Percentiles rank a stretch among this genome's conserved stretches.
Conservation (phyloP, 2,113 vertebrate genomes). For the Ursus arctos region DNA sequence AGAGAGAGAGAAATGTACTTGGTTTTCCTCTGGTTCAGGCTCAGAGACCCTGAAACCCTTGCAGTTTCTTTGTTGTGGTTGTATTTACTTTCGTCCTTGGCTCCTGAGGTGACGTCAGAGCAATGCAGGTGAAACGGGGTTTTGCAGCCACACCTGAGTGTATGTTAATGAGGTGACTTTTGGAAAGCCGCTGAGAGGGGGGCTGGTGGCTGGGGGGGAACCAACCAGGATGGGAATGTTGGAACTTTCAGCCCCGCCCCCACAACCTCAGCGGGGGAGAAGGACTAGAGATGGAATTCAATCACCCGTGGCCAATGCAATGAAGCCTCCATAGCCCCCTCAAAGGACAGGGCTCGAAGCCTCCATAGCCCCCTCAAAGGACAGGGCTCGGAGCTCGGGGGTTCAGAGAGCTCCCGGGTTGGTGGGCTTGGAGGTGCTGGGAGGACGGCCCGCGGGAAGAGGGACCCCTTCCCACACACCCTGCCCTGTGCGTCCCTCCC, state of each 20-base stretch:
- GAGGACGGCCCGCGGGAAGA: neutral
- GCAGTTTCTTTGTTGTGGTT: neutral
- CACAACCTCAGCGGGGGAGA: neutral
- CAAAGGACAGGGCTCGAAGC: neutral
- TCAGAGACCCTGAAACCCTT: neutral
- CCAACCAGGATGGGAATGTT: neutral
- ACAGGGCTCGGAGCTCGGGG: neutral
- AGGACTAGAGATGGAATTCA: neutral
- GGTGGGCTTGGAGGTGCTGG: neutral
- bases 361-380: neutral
- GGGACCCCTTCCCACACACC: too few species aligned
- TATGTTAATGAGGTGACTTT: neutral
- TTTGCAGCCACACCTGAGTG: neutral
- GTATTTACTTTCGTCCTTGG: neutral
- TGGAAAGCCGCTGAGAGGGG: neutral
- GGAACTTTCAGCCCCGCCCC: too few species aligned
- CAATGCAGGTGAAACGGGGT: neutral
- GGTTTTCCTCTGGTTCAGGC: neutral
- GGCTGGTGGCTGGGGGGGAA: neutral
- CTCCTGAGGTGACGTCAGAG: neutral
- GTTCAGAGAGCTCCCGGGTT: neutral
- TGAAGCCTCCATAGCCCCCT: neutral
- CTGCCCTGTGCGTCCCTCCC: neutral
- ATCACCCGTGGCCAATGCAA: accelerated
- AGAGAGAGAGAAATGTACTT: neutral